Evolutionary conservation across 2,113 vertebrate species (phyloP).

Genomic region (Cinclus cinclus): DNA sequence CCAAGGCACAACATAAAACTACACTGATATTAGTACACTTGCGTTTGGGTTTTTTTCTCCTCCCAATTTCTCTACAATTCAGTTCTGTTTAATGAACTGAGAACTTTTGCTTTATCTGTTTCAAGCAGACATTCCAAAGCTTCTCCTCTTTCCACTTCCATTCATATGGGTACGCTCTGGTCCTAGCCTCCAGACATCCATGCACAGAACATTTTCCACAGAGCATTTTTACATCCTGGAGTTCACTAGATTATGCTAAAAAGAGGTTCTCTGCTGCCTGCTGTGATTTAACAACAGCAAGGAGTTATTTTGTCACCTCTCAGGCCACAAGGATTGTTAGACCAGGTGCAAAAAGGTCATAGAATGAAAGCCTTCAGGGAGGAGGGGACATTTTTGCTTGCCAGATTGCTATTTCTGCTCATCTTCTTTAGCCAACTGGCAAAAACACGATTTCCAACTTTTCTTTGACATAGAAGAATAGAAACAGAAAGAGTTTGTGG

Average conservation of each 20-base stretch:
- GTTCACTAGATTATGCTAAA: neutral
- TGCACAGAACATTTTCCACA: rapidly evolving
- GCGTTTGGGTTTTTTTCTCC: neutral
- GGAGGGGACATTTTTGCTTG: neutral
- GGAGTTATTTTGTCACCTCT: neutral
- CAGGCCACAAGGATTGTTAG: neutral
- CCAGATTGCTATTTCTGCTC: neutral
- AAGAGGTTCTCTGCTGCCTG: neutral
- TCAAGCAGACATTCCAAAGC: neutral
- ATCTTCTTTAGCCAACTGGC: neutral
- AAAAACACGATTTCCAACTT: neutral
- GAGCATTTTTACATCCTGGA: neutral
- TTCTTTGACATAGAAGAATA: neutral
- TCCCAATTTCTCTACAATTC: neutral
- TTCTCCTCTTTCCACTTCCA: neutral
- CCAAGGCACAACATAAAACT: neutral
- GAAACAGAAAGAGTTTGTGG: neutral
- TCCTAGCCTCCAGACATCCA: neutral
- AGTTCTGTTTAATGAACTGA: neutral
- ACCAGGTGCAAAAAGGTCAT: neutral
- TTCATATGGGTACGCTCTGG: neutral
- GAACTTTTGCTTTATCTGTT: neutral
- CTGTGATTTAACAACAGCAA: neutral
- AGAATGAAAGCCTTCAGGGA: neutral
- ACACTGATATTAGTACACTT: neutral